phyloP scores from a whole-genome alignment of 2,113 vertebrate genomes.

The Microcebus jonahi region DNA sequence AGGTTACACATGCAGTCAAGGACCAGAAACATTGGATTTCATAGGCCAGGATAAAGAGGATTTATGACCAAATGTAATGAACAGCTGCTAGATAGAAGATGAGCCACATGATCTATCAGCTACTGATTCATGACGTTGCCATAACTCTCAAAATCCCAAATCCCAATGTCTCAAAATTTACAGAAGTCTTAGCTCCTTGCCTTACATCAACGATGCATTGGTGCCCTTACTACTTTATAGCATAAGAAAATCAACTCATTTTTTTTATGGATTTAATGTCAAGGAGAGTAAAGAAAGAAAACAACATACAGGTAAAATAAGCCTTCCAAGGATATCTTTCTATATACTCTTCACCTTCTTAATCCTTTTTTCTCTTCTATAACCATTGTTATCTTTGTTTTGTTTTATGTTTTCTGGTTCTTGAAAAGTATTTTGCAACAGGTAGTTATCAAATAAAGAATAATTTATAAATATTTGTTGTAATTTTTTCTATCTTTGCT shows the following conservation, averaged over 20 bases:
- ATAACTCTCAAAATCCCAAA: not conserved
- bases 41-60: not conserved
- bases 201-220: not conserved
- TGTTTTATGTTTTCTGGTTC: not conserved
- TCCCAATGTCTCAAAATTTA: not conserved
- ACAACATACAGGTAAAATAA: not conserved
- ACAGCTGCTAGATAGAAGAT: rapidly evolving
- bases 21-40: too few species aligned
- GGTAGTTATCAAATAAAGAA: not conserved
- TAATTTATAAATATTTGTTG: conserved; percentile 32
- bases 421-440: not conserved
- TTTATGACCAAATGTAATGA: not conserved
- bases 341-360: not conserved
- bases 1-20: not conserved
- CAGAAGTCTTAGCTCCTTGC: not conserved
- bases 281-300: not conserved
- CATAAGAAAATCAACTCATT: not conserved
- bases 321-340: not conserved
- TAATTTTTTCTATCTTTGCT: conserved; percentile 20
- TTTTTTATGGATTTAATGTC: not conserved
- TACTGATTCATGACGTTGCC: not conserved
- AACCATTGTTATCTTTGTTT: not conserved
- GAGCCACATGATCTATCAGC: not conserved
- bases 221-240: not conserved
- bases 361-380: not conserved